A percentile compares a stretch with the other conserved stretches of the same genome.
phyloP scores from a whole-genome alignment of 2,113 vertebrate genomes.

The Lepisosteus osseus region DNA sequence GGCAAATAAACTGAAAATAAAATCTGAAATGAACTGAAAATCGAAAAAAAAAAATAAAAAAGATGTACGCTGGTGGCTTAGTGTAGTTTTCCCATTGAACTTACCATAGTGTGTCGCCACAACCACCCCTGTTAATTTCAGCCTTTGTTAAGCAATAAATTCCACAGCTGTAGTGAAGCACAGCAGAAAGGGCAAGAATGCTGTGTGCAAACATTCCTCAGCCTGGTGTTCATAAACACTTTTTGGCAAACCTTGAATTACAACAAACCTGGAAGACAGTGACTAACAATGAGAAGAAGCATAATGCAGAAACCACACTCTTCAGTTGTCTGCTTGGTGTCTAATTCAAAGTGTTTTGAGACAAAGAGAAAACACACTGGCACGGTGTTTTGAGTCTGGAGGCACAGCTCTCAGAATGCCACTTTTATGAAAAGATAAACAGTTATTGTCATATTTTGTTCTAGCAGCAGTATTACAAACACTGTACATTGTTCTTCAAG shows the following conservation, averaged over 20 bases:
- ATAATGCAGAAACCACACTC: background rate
- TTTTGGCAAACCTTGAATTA: background rate
- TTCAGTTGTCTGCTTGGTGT: background rate
- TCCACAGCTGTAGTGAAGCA: conserved; percentile 29
- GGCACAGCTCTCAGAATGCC: background rate
- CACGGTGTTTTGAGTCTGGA: background rate
- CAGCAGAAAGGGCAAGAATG: conserved; percentile 32
- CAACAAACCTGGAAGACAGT: conserved; percentile 6
- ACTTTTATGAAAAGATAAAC: background rate
- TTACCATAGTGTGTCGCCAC: no score
- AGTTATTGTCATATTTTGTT: background rate
- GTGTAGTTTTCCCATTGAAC: no score
- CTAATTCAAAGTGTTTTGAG: background rate
- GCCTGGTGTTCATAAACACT: conserved; percentile 14
- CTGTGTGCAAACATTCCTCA: conserved; percentile 27
- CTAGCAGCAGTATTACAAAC: background rate
- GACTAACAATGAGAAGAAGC: conserved; percentile 1
- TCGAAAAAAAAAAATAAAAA: no score
- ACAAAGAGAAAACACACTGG: background rate
- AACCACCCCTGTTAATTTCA: background rate
- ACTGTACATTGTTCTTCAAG: background rate
- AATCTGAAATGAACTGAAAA: no score
- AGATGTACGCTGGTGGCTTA: no score
- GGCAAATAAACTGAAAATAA: no score
- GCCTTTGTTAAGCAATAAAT: conserved; percentile 23